Base-by-base conservation (phyloP, 2,888 invertebrate species). In the Drosophila nigritarsus region DNA sequence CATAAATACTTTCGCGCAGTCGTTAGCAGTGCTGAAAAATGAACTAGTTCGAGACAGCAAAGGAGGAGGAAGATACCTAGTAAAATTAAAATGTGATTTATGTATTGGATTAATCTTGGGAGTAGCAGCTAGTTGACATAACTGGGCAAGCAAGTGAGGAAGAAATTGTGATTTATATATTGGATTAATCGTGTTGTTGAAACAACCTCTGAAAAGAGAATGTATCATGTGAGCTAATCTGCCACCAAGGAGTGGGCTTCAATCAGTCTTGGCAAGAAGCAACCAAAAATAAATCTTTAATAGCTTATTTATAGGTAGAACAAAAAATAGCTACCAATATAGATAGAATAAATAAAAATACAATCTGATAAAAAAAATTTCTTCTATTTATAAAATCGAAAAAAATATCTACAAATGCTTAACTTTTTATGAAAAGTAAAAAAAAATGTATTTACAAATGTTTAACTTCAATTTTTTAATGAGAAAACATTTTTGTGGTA, bases 1-100 rank as follows among this genome's bases (percentile, higher is more conserved):
- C 70, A 80, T 70, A 78, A 76, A 76, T 66, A 80, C 49, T 71
- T 48, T 60, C 56, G 29, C 60, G 30, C 62, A 65, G 62, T 74
- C 64, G 48, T 68, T 72, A 65, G 61, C 38, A 62, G 58, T 60
- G 36, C 51, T 67, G 30, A 55, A 65, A 56, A 48, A 71, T 58
- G 8, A 73, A 61, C 75, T 53, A 59, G 29, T 27, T 65, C 45
- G 29, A 11, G 40, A 9, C 6, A 20, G 8, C 20, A 56, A 40
- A 36, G 40, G 27, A 15, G 34, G 40, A 27, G 11, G 20, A 18
- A 36, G 15, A 42, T 72, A 49, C 55, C 58, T 20, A 32, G 38
- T 15, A 60, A 42, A 48, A 11, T 24, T 48, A 1, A n/a, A 54
- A 32, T 55, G 50, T 55, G 49, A 67, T 32, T 9, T 45, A 45